Conservation (phyloP, 2,797 vertebrate genomes). For the Tokudaia tokunoshimensis region DNA sequence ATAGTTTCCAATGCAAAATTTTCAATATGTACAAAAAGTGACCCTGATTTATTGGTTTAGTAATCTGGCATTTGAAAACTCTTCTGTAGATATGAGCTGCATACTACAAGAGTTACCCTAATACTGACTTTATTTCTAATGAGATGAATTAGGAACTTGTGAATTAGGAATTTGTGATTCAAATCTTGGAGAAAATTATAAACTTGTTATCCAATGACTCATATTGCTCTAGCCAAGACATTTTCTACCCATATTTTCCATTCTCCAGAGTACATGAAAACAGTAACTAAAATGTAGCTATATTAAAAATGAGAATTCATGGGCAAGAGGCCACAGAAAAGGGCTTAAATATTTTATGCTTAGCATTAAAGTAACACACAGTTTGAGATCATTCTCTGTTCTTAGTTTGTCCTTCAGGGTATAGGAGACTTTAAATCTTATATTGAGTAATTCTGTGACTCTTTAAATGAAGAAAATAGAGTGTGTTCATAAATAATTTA, state of each 20-base stretch:
- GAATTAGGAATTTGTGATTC: not conserved
- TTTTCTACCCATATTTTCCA: not conserved
- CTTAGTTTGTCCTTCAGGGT: not conserved
- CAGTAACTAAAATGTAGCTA: not conserved
- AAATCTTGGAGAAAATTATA: not conserved
- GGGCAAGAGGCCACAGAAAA: not conserved
- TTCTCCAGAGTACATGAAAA: not conserved
- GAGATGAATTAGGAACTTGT: not conserved
- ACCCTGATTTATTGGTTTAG: not conserved
- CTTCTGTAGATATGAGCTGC: not conserved
- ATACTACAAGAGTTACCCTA: not conserved
- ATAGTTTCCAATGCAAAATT: not conserved
- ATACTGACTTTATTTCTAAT: not conserved
- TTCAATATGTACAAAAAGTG: not conserved
- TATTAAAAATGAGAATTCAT: not conserved
- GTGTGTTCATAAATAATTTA: not conserved
- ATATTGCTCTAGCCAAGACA: not conserved
- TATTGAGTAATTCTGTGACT: not conserved
- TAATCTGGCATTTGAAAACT: not conserved
- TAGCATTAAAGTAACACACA: not conserved
- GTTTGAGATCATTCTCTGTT: not conserved
- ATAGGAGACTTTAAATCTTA: not conserved
- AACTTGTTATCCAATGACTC: not conserved
- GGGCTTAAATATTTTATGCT: constrained; percentile 6
- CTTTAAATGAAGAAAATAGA: not conserved